phyloP scores from a whole-genome alignment of 1,140 invertebrate genomes.

The Neoseiulus cucumeris region DNA sequence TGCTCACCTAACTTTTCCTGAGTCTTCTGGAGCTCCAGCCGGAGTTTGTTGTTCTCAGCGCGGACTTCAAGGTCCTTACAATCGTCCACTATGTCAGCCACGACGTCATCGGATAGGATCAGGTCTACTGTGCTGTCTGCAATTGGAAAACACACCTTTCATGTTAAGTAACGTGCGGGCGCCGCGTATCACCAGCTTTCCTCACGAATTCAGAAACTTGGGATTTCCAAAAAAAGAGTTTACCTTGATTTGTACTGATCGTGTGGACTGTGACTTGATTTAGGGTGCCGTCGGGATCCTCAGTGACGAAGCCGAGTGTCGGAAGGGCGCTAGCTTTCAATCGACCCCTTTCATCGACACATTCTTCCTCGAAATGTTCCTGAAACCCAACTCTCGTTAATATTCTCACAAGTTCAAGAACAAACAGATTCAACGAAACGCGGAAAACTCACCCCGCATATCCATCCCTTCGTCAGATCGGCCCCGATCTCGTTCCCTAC shows the following conservation, averaged over 20 bases:
- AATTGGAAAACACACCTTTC: no score
- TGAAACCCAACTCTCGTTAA: not conserved
- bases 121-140: not conserved
- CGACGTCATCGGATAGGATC: not conserved
- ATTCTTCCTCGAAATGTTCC: constrained; percentile 9
- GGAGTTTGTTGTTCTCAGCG: not conserved
- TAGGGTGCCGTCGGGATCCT: no score
- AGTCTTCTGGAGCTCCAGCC: not conserved
- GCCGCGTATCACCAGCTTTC: no score
- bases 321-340: not conserved
- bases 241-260: no score
- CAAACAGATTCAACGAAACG: not conserved
- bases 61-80: not conserved
- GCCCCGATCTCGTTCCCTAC: not conserved
- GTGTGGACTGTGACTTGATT: no score
- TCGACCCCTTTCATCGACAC: not conserved
- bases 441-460: not conserved
- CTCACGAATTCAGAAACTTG: no score
- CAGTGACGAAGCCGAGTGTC: not conserved
- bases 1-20: not conserved
- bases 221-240: no score
- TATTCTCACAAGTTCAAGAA: not conserved
- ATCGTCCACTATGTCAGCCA: not conserved
- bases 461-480: constrained; percentile 3
- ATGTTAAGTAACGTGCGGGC: no score